Evolutionary conservation across 2,113 vertebrate genomes (phyloP).

Genomic region (Megaceryle torquata): DNA sequence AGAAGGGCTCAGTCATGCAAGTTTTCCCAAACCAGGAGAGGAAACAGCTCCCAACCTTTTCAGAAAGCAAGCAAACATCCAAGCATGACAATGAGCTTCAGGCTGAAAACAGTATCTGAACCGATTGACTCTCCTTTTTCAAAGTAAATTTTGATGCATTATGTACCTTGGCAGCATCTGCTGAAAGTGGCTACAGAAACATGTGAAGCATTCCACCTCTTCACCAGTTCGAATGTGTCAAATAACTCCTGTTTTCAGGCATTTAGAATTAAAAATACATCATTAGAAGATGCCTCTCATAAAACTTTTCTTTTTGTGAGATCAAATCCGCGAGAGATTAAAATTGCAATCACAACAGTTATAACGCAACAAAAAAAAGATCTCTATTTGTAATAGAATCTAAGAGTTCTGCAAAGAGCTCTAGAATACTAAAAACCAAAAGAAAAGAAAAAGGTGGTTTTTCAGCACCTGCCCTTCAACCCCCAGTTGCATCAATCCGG

Average conservation of each 20-base stretch:
- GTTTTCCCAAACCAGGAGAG: slow-evolving; percentile 11
- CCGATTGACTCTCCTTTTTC: slow-evolving; percentile 38
- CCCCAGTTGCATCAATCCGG: slow-evolving; percentile 2
- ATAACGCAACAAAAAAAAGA: neutral
- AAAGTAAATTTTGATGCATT: slow-evolving; percentile 50
- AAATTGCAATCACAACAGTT: neutral
- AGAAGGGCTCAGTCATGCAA: neutral
- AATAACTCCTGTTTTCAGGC: slow-evolving; percentile 20
- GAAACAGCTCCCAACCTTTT: slow-evolving; percentile 5
- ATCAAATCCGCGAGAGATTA: neutral
- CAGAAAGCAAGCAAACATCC: slow-evolving; percentile 11
- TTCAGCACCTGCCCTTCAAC: slow-evolving; percentile 37
- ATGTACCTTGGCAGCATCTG: slow-evolving; percentile 35
- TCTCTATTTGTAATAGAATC: neutral
- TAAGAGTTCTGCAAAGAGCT: neutral
- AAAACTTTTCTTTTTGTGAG: neutral
- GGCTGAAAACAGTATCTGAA: slow-evolving; percentile 40
- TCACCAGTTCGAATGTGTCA: slow-evolving; percentile 45
- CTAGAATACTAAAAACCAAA: neutral
- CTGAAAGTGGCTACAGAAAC: slow-evolving; percentile 51
- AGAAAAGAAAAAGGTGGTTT: neutral
- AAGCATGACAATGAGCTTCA: slow-evolving; percentile 26
- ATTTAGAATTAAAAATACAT: slow-evolving; percentile 36
- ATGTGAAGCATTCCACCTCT: slow-evolving; percentile 25
- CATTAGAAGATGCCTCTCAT: neutral